phyloP scores from a whole-genome alignment of 92 coral and sea anemone species.

The Actinostola sp. region DNA sequence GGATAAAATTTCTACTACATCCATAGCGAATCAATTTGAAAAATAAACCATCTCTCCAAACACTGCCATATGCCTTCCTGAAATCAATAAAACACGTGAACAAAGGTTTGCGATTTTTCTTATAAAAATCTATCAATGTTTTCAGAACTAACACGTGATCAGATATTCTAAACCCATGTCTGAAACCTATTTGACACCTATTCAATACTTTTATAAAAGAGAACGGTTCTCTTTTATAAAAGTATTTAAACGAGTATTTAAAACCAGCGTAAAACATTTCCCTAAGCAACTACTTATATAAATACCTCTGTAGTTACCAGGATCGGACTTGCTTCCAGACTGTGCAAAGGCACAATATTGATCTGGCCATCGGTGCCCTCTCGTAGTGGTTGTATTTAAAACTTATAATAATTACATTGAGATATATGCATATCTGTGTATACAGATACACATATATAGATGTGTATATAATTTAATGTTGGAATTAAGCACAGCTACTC shows the following conservation, averaged over 20 bases:
- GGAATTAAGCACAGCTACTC: no score
- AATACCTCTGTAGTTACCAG: constrained; percentile 33
- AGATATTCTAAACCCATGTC: constrained; percentile 35
- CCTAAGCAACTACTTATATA: constrained; percentile 35
- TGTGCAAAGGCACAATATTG: no score
- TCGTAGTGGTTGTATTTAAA: no score
- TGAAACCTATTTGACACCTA: constrained; percentile 33
- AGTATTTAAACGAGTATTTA: constrained; percentile 14
- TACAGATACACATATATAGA: no score
- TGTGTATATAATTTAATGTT: no score
- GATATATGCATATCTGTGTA: no score
- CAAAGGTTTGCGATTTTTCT: constrained; percentile 42
- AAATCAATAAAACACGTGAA: constrained; percentile 47
- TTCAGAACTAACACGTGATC: constrained; percentile 29
- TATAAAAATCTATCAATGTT: constrained; percentile 38
- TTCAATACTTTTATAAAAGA: constrained; percentile 18
- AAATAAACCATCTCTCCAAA: constrained; percentile 44
- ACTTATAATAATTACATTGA: no score
- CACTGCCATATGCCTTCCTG: constrained; percentile 35
- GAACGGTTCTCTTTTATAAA: constrained; percentile 24
- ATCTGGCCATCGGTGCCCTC: no score
- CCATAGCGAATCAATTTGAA: constrained; percentile 19
- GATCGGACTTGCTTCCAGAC: constrained; percentile 20
- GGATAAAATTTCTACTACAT: constrained; percentile 15
- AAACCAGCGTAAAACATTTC: constrained; percentile 29